Evolutionary conservation across 2,888 invertebrate species (phyloP), one percentile per base, ranked within the genome.

Genomic region (Cephus pulcher): DNA sequence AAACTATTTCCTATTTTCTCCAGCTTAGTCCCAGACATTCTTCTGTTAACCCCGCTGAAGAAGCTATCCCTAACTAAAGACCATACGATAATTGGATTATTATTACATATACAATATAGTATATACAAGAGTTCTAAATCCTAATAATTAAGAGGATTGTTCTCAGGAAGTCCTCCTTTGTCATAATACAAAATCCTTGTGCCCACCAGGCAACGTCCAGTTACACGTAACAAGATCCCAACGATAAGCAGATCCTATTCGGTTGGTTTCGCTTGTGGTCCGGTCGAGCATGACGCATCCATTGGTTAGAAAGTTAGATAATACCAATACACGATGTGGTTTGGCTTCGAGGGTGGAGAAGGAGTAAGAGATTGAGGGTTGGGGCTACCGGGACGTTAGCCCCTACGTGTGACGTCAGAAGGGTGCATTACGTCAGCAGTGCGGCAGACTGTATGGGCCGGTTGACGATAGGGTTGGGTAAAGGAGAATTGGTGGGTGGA

Each of bases 351-450:
- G 56, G 56, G 6, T 71, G 75, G 76, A 78, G 34, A 76, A 40
- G 30, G 74, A 75, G 78, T 76, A 75, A 69, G 40, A 79, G 81
- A 78, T 80, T 71, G 71, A 69, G 78, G 34, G 75, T 37, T 12
- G 37, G 12, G 37, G 34, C 37, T 81, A 80, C 83, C 76, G 82
- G 84, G 78, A 80, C 82, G 84, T 82, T 84, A 81, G 79, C 80
- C 80, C 76, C 78, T 56, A 76, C 76, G 78, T 79, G 82, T 88
- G 86, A 89, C 88, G 89, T 88, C 88, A 88, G 87, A 82, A 79
- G 80, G 79, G 78, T 75, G 78, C 80, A 82, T 88, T 88, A 88
- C 88, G 88, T 88, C 88, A 88, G 84, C 82, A 83, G 85, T 86
- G 86, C 85, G 85, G 86, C 84, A 84, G 86, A 84, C 84, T 82